Evolutionary conservation across 2,113 vertebrate species (phyloP).

Genomic region (Pangasianodon hypophthalmus): DNA sequence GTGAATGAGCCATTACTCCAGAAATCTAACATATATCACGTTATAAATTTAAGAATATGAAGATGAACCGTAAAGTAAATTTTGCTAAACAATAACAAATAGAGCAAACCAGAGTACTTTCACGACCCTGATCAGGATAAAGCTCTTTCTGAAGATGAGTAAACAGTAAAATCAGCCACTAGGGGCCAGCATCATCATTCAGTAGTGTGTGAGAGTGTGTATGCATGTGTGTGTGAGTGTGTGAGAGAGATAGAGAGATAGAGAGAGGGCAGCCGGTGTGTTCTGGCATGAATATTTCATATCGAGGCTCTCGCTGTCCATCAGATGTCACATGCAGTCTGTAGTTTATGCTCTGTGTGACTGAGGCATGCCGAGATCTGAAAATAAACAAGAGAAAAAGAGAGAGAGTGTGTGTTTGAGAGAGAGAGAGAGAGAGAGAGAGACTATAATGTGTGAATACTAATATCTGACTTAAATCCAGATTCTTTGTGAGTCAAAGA

Average conservation of each 20-base stretch:
- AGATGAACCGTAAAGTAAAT: background rate
- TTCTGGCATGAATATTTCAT: constrained; percentile 55
- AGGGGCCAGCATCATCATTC: constrained; percentile 14
- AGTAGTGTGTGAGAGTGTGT: background rate
- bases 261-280: constrained; percentile 1
- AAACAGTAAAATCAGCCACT: background rate
- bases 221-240: background rate
- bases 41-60: background rate
- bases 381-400: constrained; percentile 40
- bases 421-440: background rate
- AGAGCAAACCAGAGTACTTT: background rate
- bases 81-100: background rate
- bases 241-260: background rate
- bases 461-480: background rate
- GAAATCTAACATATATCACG: no score
- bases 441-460: background rate
- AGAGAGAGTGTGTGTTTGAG: constrained; percentile 6
- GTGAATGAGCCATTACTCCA: no score
- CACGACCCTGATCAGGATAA: background rate
- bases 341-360: constrained; percentile 45
- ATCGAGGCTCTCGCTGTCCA: constrained; percentile 48
- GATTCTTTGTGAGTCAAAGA: background rate
- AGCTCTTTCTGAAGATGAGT: background rate
- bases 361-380: constrained; percentile 34
- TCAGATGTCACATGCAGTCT: constrained; percentile 43